phyloP scores from a whole-genome alignment of 2,888 invertebrate species.

The Melanchra persicariae region DNA sequence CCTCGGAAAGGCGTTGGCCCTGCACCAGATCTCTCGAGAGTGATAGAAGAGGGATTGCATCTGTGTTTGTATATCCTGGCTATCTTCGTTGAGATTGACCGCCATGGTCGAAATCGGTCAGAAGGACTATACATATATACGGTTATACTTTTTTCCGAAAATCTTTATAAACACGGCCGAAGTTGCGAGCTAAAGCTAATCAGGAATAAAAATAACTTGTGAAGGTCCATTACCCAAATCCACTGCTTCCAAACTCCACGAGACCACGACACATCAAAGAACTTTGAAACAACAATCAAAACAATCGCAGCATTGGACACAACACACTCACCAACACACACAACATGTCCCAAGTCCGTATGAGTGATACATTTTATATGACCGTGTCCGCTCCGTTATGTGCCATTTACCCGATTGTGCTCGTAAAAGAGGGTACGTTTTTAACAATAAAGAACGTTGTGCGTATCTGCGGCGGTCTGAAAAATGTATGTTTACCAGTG shows the following conservation, averaged over 20 bases:
- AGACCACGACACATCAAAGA: neutral
- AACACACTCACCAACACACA: slow-evolving; percentile 17
- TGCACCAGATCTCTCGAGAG: too few species aligned
- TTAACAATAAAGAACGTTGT: slow-evolving; percentile 63
- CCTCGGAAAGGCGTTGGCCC: too few species aligned
- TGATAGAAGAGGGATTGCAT: too few species aligned
- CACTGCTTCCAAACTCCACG: neutral
- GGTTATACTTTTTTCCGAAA: too few species aligned
- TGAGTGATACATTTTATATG: slow-evolving; percentile 66
- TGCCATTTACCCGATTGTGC: slow-evolving; percentile 64
- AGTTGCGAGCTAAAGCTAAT: too few species aligned
- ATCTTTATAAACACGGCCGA: too few species aligned
- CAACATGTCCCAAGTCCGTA: slow-evolving; percentile 25
- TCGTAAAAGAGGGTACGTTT: slow-evolving; percentile 67
- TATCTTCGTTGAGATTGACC: too few species aligned
- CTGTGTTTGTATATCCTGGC: too few species aligned
- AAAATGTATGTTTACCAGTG: slow-evolving; percentile 47
- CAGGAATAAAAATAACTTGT: too few species aligned
- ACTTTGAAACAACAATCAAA: neutral
- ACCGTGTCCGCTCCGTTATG: slow-evolving; percentile 61
- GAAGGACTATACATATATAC: too few species aligned
- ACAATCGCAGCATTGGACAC: slow-evolving; percentile 32
- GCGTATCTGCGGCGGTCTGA: slow-evolving; percentile 43
- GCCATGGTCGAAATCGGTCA: too few species aligned
- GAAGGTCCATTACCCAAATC: neutral